Conservation (phyloP, 2,113 vertebrate genomes). For the Gambusia affinis region DNA sequence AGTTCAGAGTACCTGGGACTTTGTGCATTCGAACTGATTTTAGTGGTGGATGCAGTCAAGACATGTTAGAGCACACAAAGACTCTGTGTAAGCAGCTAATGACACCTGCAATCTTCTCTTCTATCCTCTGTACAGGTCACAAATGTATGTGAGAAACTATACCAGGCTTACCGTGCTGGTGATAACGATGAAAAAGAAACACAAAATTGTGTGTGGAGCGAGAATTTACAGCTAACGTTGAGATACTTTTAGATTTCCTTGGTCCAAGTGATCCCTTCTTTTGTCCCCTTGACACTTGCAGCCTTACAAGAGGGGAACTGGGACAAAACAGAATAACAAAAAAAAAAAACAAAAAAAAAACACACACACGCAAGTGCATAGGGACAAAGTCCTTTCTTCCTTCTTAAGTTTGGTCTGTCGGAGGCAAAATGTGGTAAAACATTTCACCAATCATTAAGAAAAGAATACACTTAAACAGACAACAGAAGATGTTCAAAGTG, state of each 20-base stretch:
- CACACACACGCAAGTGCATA: neutral
- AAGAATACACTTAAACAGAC: conserved; percentile 69
- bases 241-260: conserved; percentile 38
- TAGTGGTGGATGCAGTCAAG: neutral
- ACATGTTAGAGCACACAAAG: neutral
- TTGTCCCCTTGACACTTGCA: conserved; percentile 39
- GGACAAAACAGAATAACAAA: conserved; percentile 24
- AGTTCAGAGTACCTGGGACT: neutral
- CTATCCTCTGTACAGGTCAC: neutral
- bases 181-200: conserved; percentile 21
- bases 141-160: conserved; percentile 12
- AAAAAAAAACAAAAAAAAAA: conserved; percentile 5
- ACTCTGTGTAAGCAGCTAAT: conserved; percentile 3
- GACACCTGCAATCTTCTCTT: neutral
- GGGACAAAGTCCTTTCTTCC: conserved; percentile 38
- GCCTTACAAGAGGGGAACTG: conserved; percentile 45
- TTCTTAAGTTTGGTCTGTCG: conserved; percentile 59
- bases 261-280: conserved; percentile 55
- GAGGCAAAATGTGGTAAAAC: conserved; percentile 58
- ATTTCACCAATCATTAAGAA: conserved; percentile 41
- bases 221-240: conserved; percentile 27
- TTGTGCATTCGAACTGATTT: neutral
- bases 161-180: conserved; percentile 19
- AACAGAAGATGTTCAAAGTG: conserved; percentile 73
- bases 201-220: conserved; percentile 21